Evolutionary conservation across 2,113 vertebrate species (phyloP).

Genomic region (Leuciscus idus): DNA sequence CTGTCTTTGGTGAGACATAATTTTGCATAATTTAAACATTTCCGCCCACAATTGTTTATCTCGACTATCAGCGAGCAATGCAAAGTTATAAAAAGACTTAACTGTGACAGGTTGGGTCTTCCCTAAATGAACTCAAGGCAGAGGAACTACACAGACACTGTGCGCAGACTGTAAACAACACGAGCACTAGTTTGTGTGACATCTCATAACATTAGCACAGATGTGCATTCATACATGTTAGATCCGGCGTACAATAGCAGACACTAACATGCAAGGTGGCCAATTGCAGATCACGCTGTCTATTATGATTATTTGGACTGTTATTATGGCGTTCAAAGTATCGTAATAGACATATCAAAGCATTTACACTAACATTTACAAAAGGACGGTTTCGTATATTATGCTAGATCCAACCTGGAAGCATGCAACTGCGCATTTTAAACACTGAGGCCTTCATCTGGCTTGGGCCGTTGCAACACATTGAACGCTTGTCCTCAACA

Average conservation of each 20-base stretch:
- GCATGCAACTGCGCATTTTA: neutral
- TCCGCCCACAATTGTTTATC: neutral
- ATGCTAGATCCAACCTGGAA: neutral
- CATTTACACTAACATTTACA: neutral
- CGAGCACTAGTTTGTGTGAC: neutral
- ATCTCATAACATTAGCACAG: neutral
- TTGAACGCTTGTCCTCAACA: slow-evolving; percentile 25
- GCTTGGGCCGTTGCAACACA: neutral
- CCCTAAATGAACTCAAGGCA: neutral
- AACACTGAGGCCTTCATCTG: slow-evolving; percentile 38
- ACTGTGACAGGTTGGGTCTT: neutral
- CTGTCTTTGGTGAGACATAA: neutral
- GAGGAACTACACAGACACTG: neutral
- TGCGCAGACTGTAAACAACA: slow-evolving; percentile 6
- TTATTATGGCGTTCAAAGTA: neutral
- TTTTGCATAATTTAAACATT: neutral
- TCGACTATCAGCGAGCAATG: neutral
- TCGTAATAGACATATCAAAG: neutral
- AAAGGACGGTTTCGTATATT: neutral
- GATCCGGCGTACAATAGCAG: neutral
- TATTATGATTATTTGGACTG: neutral
- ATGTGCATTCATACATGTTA: neutral
- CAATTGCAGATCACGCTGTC: neutral
- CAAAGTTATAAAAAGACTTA: neutral
- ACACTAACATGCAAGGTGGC: neutral